Conservation (phyloP, 2,888 invertebrate species). For the Morpho achilles region DNA sequence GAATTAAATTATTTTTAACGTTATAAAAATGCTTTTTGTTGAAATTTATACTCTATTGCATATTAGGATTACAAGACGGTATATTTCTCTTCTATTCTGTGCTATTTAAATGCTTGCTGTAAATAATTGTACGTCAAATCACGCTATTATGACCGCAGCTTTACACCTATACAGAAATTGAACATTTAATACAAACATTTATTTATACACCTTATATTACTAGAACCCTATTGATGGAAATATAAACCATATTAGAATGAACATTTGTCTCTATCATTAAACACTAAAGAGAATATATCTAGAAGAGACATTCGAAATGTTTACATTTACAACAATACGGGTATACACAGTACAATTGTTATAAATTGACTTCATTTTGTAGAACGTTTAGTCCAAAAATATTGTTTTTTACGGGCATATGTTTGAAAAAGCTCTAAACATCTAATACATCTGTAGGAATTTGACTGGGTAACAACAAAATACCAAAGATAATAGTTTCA, state of each 20-base stretch:
- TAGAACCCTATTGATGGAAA: background rate
- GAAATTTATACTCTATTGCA: no score
- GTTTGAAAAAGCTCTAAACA: no score
- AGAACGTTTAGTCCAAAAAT: background rate
- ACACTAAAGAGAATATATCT: background rate
- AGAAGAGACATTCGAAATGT: background rate
- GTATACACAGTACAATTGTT: background rate
- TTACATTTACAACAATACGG: background rate
- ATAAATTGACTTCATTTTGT: conserved; percentile 5
- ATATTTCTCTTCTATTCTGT: no score
- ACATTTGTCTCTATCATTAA: background rate
- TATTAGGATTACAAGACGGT: no score
- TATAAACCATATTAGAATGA: background rate
- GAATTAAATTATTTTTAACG: no score
- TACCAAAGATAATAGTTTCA: no score
- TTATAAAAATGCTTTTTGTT: no score
- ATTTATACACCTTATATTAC: background rate
- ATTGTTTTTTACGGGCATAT: background rate
- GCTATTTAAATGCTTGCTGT: no score
- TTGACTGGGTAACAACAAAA: no score
- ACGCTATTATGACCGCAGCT: background rate
- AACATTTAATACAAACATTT: background rate
- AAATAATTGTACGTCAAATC: no score
- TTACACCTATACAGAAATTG: background rate
- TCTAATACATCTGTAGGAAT: no score